Conservation (phyloP, 1,140 invertebrate species). For the Drosophila miranda region DNA sequence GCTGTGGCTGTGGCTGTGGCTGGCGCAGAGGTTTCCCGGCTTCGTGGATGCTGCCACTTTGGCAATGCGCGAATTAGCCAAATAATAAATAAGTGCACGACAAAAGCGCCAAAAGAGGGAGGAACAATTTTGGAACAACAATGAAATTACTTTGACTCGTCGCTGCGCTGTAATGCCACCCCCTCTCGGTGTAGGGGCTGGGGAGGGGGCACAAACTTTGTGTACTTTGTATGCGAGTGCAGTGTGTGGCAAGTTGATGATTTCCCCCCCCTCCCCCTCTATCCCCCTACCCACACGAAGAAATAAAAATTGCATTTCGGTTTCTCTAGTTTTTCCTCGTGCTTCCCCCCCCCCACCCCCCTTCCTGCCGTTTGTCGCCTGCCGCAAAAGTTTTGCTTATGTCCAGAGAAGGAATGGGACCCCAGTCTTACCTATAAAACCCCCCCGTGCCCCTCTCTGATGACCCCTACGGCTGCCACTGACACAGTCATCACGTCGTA, state of each 20-base stretch:
- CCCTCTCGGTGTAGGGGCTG: too few species aligned
- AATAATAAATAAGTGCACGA: slow-evolving; percentile 79
- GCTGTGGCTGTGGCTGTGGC: not conserved
- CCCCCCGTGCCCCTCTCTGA: not conserved
- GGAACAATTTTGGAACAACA: slow-evolving; percentile 62
- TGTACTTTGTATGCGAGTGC: too few species aligned
- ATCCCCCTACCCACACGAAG: too few species aligned
- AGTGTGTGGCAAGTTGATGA: too few species aligned
- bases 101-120: slow-evolving; percentile 64
- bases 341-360: too few species aligned
- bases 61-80: slow-evolving; percentile 78
- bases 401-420: too few species aligned
- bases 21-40: slow-evolving; percentile 1
- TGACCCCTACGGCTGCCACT: not conserved
- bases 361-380: too few species aligned
- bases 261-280: too few species aligned
- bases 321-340: too few species aligned
- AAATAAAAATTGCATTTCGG: too few species aligned
- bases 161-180: slow-evolving; percentile 47
- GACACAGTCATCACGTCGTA: slow-evolving; percentile 35
- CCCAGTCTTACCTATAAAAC: not conserved
- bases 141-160: slow-evolving; percentile 70
- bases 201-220: too few species aligned
- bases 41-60: slow-evolving; percentile 46
- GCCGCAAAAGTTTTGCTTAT: too few species aligned